phyloP scores from a whole-genome alignment of 1,140 invertebrate species.

The Eufriesea mexicana region DNA sequence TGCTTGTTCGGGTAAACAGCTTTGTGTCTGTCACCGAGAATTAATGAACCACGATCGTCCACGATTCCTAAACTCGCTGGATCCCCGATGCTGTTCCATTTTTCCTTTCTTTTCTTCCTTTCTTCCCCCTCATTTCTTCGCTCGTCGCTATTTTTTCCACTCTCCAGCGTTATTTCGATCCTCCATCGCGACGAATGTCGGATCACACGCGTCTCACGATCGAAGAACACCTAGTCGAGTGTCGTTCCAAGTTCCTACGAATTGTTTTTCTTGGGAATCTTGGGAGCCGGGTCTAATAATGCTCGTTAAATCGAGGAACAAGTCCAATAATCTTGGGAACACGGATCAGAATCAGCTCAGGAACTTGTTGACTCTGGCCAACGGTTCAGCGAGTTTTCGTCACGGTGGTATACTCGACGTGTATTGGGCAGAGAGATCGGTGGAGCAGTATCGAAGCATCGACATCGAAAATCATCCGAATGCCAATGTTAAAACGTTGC shows the following conservation, averaged over 20 bases:
- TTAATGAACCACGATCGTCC: slow-evolving; percentile 20
- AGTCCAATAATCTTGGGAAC: not conserved
- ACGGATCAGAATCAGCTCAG: not conserved
- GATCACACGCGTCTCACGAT: too few species aligned
- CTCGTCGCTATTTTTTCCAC: too few species aligned
- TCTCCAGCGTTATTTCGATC: too few species aligned
- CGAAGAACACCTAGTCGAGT: too few species aligned
- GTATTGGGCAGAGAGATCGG: not conserved
- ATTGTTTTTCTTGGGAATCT: not conserved
- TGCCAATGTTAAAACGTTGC: slow-evolving; percentile 70
- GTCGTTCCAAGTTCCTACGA: not conserved
- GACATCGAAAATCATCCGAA: slow-evolving; percentile 68
- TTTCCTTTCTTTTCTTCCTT: not conserved
- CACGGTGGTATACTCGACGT: not conserved
- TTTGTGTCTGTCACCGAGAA: slow-evolving; percentile 7
- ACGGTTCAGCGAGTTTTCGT: not conserved
- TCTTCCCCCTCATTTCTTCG: too few species aligned
- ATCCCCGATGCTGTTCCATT: not conserved
- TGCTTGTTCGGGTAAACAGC: slow-evolving; percentile 24
- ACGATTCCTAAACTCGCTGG: slow-evolving; percentile 4
- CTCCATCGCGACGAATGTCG: too few species aligned
- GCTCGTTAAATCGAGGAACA: not conserved
- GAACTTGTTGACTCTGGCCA: slow-evolving; percentile 19
- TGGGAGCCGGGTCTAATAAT: not conserved
- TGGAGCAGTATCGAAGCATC: slow-evolving; percentile 48